Evolutionary conservation across 2,888 invertebrate species (phyloP), one percentile per base, ranked within the genome.

Genomic region (Ceramica pisi): DNA sequence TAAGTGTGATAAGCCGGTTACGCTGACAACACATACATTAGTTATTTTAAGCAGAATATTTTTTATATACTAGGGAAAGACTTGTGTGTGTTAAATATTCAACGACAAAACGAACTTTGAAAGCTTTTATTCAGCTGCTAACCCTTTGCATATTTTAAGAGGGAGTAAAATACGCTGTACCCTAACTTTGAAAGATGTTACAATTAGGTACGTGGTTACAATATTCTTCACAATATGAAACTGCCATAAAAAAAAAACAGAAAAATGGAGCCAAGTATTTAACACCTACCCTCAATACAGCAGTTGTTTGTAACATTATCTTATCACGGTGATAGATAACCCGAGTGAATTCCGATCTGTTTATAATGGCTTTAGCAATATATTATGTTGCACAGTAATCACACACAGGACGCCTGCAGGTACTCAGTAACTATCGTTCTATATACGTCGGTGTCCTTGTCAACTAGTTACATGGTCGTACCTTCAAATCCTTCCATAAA

Each of bases 281-380:
- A 41, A 67, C 59, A 72, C 70, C 48, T 79, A 77, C 77, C 78
- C 77, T 77, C 82, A 75, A 67, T 72, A 19, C 8, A 55, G 41
- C 55, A 38, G 41, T 76, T 69, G 44, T 74, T 61, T 51, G 41
- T 31, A 62, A 55, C 21, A 19, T 62, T 77, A 81, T 84, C 84
- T 82, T 84, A 84, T 84, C 82, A 65, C 23, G 23, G 2, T 69
- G 71, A 80, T 78, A 78, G 80, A 84, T 84, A 81, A 68, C 67
- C 50, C 55, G 55, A 62, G 60, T 66, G 56, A 64, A 68, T 78
- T 50, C 59, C 60, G 46, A 67, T 80, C 67, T 57, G 75, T 74
- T 57, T 72, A 53, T 57, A 55, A 55, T 35, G n/a, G 57, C 16
- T 63, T 59, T 70, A 75, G 62, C 46, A 56, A 68, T 71, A 26